phyloP scores from a whole-genome alignment of 2,113 vertebrate species.

The Gracilinanus agilis region DNA sequence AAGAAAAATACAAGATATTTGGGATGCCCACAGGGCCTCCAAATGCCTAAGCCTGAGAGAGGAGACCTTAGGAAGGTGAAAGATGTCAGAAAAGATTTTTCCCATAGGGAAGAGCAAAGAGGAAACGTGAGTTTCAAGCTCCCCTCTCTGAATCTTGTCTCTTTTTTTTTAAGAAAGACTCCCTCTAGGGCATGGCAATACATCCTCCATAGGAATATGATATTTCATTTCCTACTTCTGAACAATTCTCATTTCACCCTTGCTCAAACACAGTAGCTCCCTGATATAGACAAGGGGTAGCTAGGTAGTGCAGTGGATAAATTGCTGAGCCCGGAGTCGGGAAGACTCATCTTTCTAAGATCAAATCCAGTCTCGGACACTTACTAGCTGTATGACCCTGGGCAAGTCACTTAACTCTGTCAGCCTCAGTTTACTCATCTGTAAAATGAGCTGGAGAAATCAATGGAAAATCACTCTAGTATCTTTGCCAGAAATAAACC shows the following conservation, averaged over 20 bases:
- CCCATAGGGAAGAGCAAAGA: not conserved
- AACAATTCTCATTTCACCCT: not conserved
- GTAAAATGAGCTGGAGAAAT: too few relatives aligned
- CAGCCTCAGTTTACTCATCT: too few relatives aligned
- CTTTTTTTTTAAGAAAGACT: not conserved
- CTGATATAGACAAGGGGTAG: not conserved
- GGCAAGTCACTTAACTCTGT: too few relatives aligned
- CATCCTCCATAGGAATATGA: not conserved
- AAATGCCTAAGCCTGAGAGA: conserved; percentile 41
- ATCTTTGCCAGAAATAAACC: too few relatives aligned
- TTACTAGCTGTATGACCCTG: too few relatives aligned
- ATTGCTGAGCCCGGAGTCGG: too few relatives aligned
- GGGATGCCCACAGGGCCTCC: conserved; percentile 46
- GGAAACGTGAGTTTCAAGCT: not conserved
- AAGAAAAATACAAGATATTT: conserved; percentile 60
- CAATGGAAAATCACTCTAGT: too few relatives aligned
- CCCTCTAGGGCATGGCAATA: not conserved
- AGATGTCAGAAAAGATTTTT: not conserved
- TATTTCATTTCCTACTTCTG: not conserved
- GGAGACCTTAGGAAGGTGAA: conserved; percentile 41
- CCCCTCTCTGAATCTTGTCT: not conserved
- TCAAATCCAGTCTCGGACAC: too few relatives aligned
- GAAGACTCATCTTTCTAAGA: too few relatives aligned
- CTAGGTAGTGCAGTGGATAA: too few relatives aligned
- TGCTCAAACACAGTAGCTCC: not conserved